These are phyloP conservation scores for Aix galericulata DNA, from an alignment of 2,113 vertebrate species.

Conservation along the genomic window DNA sequence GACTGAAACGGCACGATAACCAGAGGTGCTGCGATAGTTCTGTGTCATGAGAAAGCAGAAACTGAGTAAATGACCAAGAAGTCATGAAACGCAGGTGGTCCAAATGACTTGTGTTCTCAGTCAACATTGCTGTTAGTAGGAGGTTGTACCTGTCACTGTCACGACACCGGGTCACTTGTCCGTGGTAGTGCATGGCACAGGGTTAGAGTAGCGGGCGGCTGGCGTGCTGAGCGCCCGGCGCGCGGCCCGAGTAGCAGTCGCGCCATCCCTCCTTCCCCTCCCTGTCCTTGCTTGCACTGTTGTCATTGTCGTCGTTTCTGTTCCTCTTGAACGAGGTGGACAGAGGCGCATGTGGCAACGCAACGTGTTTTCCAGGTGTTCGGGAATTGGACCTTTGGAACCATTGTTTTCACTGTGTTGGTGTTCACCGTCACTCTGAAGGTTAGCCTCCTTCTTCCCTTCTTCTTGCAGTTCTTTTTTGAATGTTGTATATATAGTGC, in stretches of 20 bases:
- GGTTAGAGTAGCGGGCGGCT: not conserved
- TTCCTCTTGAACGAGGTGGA: not conserved
- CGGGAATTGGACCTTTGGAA: slow-evolving; percentile 97
- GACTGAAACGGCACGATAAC: not conserved
- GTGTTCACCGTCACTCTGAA: slow-evolving; percentile 98
- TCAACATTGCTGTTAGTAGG: slow-evolving; percentile 36
- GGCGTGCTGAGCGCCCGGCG: not conserved
- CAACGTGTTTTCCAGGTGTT: slow-evolving; percentile 84
- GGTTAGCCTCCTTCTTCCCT: slow-evolving; percentile 75
- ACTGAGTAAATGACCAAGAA: slow-evolving; percentile 35
- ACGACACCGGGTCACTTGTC: not conserved
- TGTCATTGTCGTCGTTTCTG: accelerated
- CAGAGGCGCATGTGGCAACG: not conserved
- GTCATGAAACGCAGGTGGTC: slow-evolving; percentile 8
- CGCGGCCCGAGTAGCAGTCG: not conserved
- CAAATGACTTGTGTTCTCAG: not conserved
- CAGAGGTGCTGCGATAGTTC: not conserved
- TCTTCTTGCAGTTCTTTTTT: accelerated
- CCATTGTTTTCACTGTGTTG: slow-evolving; percentile 93
- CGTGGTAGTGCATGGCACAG: slow-evolving; percentile 57
- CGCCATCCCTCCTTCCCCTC: not conserved
- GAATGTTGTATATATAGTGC: accelerated
- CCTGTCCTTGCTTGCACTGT: not conserved
- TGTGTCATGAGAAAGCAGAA: slow-evolving; percentile 6
- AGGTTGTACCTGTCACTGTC: slow-evolving; percentile 7